Percentiles rank a stretch among this genome's conserved stretches.
phyloP scores from a whole-genome alignment of 2,797 vertebrate genomes.

The Clarias laeviceps region DNA sequence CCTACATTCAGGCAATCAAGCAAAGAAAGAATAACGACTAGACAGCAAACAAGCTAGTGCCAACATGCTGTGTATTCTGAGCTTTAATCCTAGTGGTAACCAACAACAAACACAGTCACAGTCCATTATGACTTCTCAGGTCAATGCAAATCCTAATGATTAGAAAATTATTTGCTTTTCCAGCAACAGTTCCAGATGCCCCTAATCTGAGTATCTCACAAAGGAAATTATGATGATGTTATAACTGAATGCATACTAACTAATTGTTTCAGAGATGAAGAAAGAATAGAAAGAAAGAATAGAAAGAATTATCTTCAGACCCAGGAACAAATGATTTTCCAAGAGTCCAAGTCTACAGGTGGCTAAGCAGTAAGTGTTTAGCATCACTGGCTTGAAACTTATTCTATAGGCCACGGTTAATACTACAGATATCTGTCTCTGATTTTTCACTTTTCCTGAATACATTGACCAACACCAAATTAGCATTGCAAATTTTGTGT shows the following conservation, averaged over 20 bases:
- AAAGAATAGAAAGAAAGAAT: too few relatives aligned
- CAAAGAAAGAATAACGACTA: constrained; percentile 40
- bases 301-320: background rate
- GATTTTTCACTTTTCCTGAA: background rate
- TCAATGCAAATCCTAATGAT: constrained; percentile 41
- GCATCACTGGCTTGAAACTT: background rate
- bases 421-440: background rate
- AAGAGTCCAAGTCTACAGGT: constrained; percentile 13
- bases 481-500: background rate
- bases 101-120: constrained; percentile 57
- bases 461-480: background rate
- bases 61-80: constrained; percentile 13
- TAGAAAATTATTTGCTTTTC: constrained; percentile 47
- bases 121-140: constrained; percentile 55
- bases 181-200: constrained; percentile 32
- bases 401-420: constrained; percentile 3
- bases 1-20: constrained; percentile 51
- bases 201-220: constrained; percentile 34
- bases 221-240: constrained; percentile 28
- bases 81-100: constrained; percentile 52
- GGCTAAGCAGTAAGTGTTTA: constrained; percentile 15
- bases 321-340: background rate
- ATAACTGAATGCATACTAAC: constrained; percentile 28
- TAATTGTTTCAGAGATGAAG: constrained; percentile 16
- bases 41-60: constrained; percentile 38